These are phyloP conservation scores for Pampus argenteus DNA, from an alignment of 2,797 vertebrate species.

Conservation along the genomic window DNA sequence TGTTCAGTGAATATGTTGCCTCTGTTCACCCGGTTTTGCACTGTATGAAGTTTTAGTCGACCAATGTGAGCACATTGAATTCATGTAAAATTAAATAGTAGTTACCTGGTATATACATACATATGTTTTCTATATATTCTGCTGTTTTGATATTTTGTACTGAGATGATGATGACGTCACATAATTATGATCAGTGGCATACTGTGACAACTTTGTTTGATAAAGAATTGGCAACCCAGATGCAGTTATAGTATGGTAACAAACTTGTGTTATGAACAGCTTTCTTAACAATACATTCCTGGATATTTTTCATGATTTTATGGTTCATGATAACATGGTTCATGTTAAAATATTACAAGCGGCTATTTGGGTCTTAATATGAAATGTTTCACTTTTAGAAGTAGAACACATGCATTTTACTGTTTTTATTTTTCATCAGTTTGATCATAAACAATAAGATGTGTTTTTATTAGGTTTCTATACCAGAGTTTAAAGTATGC, in stretches of 20 bases:
- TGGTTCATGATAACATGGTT: conserved; percentile 15
- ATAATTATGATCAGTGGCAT: conserved; percentile 24
- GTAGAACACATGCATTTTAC: background rate
- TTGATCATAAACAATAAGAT: background rate
- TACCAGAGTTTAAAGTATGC: background rate
- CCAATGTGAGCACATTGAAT: conserved; percentile 19
- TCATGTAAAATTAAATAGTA: conserved; percentile 5
- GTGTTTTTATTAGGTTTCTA: conserved; percentile 1
- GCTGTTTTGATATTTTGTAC: conserved; percentile 40
- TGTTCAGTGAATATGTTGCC: conserved; percentile 15
- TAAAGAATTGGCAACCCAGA: conserved; percentile 23
- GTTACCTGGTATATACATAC: conserved; percentile 1
- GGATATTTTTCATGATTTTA: conserved; percentile 4
- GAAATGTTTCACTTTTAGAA: background rate
- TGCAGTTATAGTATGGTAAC: conserved; percentile 9
- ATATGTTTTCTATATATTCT: conserved; percentile 42
- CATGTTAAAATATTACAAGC: conserved; percentile 6
- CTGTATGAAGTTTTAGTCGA: conserved; percentile 46
- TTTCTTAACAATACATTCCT: conserved; percentile 13
- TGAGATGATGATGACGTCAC: conserved; percentile 10
- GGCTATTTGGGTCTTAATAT: background rate
- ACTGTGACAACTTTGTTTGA: conserved; percentile 11
- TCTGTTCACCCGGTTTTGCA: conserved; percentile 34
- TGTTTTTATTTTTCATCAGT: background rate
- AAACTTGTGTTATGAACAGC: background rate